Evolutionary conservation across 2,113 vertebrate genomes (phyloP), one percentile per base, ranked within the genome.

Genomic region (Petrocephalus zakoni): DNA sequence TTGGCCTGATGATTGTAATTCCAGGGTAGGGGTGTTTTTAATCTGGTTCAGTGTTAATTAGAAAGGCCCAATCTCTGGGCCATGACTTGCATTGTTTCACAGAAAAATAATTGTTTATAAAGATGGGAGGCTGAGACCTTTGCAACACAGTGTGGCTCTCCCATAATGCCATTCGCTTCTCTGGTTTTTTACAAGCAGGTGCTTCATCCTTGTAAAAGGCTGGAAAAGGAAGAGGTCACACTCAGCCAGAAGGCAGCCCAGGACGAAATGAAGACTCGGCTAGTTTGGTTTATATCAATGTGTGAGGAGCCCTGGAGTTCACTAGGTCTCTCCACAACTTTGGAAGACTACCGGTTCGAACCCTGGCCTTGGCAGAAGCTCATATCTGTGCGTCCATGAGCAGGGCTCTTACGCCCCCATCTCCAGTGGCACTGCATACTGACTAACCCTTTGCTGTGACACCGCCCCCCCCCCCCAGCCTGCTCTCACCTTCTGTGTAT

Each of bases 141-240:
- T 90, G 86, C 88, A 46, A 34, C 89, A 87, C 86, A 58, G 51
- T 86, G 87, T 91, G 34, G 89, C 68, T 90, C 91, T 92, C 89
- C 88, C 90, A 92, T 92, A 91, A 91, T 89, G 87, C 88, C 42
- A 49, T 51, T 55, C 64, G 52, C 88, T 91, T 90, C 85, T 87
- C 61, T 85, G 86, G 85, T 52, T 86, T 90, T 90, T 90, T 90
- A 89, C 89, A 87, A 89, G 89, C 88, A 92, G 88, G 90, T 91
- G 86, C 85, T 91, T 87, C 37, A 86, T 89, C 84, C 55, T 84
- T 89, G 83, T 82, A 82, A 89, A 85, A 88, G 47, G 5, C 37
- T 37, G 29, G 17, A 75, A 72, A 72, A 3, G 88, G 85, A 22
- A 21, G 83, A 53, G 61, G 15, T 49, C 1, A 47, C 8, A 19